Conservation (phyloP, 1,140 invertebrate genomes). For the Druon quercuslanigerum region DNA sequence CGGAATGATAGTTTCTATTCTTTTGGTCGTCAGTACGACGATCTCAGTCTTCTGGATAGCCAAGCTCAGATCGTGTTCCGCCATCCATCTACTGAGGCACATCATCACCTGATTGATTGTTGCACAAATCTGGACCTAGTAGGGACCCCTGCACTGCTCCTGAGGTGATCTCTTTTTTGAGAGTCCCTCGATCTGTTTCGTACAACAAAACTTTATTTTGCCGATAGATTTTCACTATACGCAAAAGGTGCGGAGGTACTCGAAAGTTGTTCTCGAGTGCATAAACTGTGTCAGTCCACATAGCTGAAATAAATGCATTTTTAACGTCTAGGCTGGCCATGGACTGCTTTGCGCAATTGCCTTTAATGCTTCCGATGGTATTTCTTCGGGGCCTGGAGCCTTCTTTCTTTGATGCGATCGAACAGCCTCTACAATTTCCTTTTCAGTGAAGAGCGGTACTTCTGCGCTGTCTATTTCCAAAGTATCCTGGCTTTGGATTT, state of each 20-base stretch:
- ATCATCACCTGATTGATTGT: too few relatives aligned
- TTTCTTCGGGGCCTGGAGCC: too few relatives aligned
- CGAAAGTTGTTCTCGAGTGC: constrained; percentile 59
- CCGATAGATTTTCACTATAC: constrained; percentile 27
- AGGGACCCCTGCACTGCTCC: constrained; percentile 59
- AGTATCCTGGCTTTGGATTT: too few relatives aligned
- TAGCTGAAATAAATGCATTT: too few relatives aligned
- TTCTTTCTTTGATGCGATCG: too few relatives aligned
- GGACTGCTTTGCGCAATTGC: too few relatives aligned
- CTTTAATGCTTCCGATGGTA: too few relatives aligned
- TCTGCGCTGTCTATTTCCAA: neutral
- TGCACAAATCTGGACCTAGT: constrained; percentile 39
- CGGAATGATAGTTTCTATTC: neutral
- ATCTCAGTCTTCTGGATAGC: constrained; percentile 47
- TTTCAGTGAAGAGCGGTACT: neutral
- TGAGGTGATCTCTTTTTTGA: constrained; percentile 32
- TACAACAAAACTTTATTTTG: neutral
- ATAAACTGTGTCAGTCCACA: constrained; percentile 58
- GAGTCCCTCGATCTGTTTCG: too few relatives aligned
- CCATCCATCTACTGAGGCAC: constrained; percentile 41
- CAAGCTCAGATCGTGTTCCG: constrained; percentile 44
- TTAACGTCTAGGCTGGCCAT: constrained; percentile 3
- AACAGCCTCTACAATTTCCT: too few relatives aligned
- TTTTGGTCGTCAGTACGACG: too few relatives aligned
- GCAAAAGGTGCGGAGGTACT: too few relatives aligned